Conservation (phyloP, 2,113 vertebrate genomes). For the Salvator merianae region DNA sequence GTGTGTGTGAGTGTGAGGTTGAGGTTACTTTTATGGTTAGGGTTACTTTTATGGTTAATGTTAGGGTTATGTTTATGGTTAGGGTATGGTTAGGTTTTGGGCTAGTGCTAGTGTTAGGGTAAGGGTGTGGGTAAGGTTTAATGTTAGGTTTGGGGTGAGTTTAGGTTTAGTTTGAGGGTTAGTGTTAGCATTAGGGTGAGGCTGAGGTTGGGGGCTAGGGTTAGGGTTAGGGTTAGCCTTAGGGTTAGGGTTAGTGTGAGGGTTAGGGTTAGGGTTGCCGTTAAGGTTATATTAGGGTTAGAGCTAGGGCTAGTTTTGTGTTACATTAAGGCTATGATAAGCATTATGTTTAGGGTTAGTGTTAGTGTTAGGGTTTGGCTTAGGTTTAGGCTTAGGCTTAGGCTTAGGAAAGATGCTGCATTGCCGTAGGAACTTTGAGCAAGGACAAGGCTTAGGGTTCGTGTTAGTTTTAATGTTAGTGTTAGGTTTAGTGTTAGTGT, state of each 20-base stretch:
- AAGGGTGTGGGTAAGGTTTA: neutral
- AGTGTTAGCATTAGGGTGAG: too few species aligned
- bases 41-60: neutral
- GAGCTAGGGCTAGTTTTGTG: neutral
- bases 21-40: neutral
- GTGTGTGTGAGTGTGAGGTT: neutral
- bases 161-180: neutral
- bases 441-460: too few species aligned
- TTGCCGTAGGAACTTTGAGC: too few species aligned
- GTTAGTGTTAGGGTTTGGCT: neutral
- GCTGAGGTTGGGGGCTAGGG: too few species aligned
- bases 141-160: neutral
- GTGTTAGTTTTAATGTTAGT: too few species aligned
- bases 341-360: neutral
- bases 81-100: neutral
- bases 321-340: neutral
- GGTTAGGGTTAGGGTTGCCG: too few species aligned
- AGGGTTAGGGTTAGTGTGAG: too few species aligned
- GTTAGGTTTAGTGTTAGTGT: neutral
- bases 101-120: neutral
- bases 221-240: too few species aligned
- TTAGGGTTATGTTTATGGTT: neutral
- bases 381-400: neutral
- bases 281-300: too few species aligned
- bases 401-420: neutral